A percentile compares a stretch with the other conserved stretches of the same genome.
These are phyloP conservation scores for Folsomia candida DNA, from an alignment of 2,888 invertebrate species.

Conservation along the genomic window DNA sequence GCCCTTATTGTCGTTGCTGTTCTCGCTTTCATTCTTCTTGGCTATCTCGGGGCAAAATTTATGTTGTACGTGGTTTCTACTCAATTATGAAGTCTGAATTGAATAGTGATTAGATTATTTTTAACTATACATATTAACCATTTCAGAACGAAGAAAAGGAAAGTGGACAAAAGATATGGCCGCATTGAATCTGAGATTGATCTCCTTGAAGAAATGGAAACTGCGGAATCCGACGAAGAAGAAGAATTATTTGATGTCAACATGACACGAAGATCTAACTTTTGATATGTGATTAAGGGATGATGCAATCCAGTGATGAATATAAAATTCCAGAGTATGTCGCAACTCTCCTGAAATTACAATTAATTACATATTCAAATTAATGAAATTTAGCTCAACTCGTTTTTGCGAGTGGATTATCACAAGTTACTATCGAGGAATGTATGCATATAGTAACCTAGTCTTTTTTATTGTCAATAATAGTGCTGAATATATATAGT, in stretches of 20 bases:
- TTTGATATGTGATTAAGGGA: too few species aligned
- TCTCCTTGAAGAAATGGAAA: slow-evolving; percentile 35
- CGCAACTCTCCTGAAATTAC: too few species aligned
- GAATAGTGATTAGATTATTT: neutral
- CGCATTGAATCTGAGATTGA: slow-evolving; percentile 39
- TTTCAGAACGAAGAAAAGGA: slow-evolving; percentile 25
- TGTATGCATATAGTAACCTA: too few species aligned
- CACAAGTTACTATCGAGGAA: too few species aligned
- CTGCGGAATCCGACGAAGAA: slow-evolving; percentile 36
- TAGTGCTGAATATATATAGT: too few species aligned
- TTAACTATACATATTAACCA: neutral
- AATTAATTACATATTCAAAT: too few species aligned
- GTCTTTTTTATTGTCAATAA: too few species aligned
- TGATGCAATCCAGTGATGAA: too few species aligned
- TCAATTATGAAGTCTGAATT: neutral
- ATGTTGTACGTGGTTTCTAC: slow-evolving; percentile 25
- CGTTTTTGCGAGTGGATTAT: too few species aligned
- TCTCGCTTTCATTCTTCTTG: slow-evolving; percentile 32
- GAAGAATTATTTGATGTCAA: slow-evolving; percentile 37
- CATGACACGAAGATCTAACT: neutral
- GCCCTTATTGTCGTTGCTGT: slow-evolving; percentile 33
- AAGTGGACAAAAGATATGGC: slow-evolving; percentile 31
- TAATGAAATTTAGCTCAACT: too few species aligned
- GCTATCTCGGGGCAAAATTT: slow-evolving; percentile 36
- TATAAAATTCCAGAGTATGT: too few species aligned